Conservation (phyloP, 2,888 invertebrate species). For the Ophioninae sp. region DNA sequence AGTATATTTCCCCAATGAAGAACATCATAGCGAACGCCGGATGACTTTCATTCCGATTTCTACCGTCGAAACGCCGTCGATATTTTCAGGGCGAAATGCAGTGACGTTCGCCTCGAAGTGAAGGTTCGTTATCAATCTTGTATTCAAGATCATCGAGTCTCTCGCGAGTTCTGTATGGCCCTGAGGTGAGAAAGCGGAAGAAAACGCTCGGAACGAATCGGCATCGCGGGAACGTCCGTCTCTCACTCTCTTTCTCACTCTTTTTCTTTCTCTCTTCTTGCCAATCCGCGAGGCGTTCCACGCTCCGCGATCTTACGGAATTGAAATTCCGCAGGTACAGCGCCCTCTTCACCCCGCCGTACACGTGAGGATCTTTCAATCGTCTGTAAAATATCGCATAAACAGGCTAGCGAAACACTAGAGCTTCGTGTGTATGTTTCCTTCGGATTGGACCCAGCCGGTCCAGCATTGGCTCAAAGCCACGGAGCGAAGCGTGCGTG, state of each 20-base stretch:
- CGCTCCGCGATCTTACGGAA: slow-evolving; percentile 23
- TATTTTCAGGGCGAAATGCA: background rate
- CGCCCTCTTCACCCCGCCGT: slow-evolving; percentile 13
- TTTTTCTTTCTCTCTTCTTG: background rate
- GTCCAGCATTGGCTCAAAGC: no score
- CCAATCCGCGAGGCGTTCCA: slow-evolving; percentile 30
- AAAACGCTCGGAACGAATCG: slow-evolving; percentile 35
- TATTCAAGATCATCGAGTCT: background rate
- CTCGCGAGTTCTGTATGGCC: slow-evolving; percentile 21
- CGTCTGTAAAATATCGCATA: slow-evolving; percentile 9
- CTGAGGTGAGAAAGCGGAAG: slow-evolving; percentile 21
- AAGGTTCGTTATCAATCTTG: background rate
- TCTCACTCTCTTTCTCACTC: background rate
- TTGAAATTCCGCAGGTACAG: slow-evolving; percentile 34
- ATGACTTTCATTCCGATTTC: background rate
- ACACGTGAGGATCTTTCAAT: slow-evolving; percentile 15
- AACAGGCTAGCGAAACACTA: slow-evolving; percentile 2
- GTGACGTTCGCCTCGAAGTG: background rate
- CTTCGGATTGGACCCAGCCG: no score
- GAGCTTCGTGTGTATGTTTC: background rate
- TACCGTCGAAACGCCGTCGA: background rate
- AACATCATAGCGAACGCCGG: background rate
- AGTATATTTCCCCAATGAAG: background rate
- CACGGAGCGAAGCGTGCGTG: background rate
- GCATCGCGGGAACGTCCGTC: slow-evolving; percentile 13